These are phyloP conservation scores for Megaptera novaeangliae DNA, from an alignment of 2,113 vertebrate genomes.

Conservation along the genomic window DNA sequence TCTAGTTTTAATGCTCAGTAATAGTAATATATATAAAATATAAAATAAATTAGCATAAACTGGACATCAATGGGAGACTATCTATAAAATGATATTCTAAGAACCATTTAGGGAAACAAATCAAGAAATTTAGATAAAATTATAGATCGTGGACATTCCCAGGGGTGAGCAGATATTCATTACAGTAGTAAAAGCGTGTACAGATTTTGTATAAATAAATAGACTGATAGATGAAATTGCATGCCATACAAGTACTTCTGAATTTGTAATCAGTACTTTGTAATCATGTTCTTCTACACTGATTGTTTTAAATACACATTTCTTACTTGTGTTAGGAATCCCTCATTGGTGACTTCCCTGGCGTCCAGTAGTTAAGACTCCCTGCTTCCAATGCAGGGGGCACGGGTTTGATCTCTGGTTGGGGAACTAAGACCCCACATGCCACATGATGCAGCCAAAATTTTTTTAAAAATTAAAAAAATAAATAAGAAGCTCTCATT, in stretches of 20 bases:
- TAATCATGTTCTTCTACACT: background rate
- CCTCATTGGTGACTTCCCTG: background rate
- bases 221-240: background rate
- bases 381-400: no score
- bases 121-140: background rate
- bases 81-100: slow-evolving; percentile 5
- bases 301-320: background rate
- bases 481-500: no score
- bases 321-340: background rate
- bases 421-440: no score
- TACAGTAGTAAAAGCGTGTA: background rate
- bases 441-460: no score
- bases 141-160: background rate
- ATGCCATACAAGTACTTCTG: background rate
- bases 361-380: no score
- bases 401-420: no score
- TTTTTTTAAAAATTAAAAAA: no score
- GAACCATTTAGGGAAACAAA: background rate
- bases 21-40: background rate
- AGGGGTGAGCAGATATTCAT: background rate
- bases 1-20: background rate
- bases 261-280: background rate
- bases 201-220: background rate
- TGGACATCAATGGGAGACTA: background rate
- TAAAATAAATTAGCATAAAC: background rate